Conservation (phyloP, 2,888 invertebrate species). For the Xylota sylvarum region DNA sequence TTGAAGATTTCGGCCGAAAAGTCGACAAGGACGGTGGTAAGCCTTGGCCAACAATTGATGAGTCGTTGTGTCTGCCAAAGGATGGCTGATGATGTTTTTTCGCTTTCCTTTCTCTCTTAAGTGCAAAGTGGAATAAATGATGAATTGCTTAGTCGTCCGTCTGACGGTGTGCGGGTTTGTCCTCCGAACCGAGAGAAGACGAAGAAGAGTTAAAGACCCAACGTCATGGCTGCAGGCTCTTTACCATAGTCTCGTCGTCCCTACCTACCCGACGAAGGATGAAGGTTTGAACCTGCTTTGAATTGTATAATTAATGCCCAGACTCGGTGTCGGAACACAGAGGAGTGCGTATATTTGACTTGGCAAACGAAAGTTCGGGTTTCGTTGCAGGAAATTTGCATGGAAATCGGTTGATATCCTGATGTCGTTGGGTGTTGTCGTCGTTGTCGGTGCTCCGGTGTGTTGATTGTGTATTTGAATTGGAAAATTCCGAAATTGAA, state of each 20-base stretch:
- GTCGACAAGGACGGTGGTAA: constrained; percentile 33
- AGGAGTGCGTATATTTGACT: constrained; percentile 41
- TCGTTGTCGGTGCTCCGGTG: constrained; percentile 47
- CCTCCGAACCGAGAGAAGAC: constrained; percentile 30
- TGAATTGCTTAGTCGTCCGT: constrained; percentile 55
- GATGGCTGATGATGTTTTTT: constrained; percentile 16
- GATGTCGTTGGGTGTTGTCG: constrained; percentile 52
- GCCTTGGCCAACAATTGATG: constrained; percentile 50
- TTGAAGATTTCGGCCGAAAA: constrained; percentile 61
- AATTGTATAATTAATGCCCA: constrained; percentile 75
- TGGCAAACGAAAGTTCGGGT: constrained; percentile 48
- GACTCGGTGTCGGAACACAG: constrained; percentile 1
- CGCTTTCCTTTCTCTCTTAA: background rate
- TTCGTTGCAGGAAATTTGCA: constrained; percentile 76
- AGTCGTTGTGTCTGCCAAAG: constrained; percentile 17
- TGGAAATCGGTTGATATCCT: constrained; percentile 77
- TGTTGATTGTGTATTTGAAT: constrained; percentile 74
- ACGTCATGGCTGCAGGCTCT: constrained; percentile 42
- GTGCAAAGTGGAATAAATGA: constrained; percentile 64
- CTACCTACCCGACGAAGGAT: background rate
- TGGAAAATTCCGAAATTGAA: constrained; percentile 71
- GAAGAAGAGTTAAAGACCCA: constrained; percentile 60
- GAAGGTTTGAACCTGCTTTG: constrained; percentile 66
- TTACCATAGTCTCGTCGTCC: constrained; percentile 17
- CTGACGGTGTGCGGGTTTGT: constrained; percentile 14